These are phyloP conservation scores for Numenius phaeopus DNA, from an alignment of 2,797 vertebrate genomes.

Conservation along the genomic window DNA sequence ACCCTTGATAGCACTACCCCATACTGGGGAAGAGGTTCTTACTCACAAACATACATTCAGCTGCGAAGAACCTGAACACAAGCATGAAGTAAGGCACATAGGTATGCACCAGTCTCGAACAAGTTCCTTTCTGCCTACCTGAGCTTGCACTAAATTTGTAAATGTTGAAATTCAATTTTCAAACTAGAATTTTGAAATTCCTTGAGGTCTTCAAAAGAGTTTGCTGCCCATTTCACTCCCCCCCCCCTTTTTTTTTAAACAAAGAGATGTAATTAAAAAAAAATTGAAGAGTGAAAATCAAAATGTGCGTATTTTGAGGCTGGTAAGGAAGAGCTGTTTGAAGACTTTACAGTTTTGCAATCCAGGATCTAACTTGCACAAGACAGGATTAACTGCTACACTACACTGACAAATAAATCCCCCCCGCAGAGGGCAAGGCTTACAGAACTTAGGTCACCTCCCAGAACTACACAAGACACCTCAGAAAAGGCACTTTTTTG, in stretches of 20 bases:
- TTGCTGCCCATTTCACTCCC: not conserved
- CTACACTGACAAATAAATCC: not conserved
- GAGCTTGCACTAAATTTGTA: not conserved
- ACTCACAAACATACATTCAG: not conserved
- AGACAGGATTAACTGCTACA: not conserved
- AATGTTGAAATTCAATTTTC: not conserved
- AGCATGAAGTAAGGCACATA: not conserved
- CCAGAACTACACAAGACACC: not conserved
- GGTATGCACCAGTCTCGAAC: not conserved
- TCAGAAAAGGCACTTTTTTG: not conserved
- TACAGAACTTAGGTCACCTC: not conserved
- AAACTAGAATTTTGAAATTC: not conserved
- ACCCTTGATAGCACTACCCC: not conserved
- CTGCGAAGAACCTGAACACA: not conserved
- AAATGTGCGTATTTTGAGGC: not conserved
- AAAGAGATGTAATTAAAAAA: not conserved
- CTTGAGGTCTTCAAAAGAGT: not conserved
- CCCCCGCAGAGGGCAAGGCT: not conserved
- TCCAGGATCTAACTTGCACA: not conserved
- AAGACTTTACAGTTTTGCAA: not conserved
- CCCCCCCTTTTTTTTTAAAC: not conserved
- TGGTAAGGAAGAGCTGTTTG: not conserved
- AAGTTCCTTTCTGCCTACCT: not conserved
- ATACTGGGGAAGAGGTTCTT: not conserved
- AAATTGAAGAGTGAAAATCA: fast-evolving